Conservation (phyloP, 2,888 invertebrate species). For the Phrixothrix hirtus region DNA sequence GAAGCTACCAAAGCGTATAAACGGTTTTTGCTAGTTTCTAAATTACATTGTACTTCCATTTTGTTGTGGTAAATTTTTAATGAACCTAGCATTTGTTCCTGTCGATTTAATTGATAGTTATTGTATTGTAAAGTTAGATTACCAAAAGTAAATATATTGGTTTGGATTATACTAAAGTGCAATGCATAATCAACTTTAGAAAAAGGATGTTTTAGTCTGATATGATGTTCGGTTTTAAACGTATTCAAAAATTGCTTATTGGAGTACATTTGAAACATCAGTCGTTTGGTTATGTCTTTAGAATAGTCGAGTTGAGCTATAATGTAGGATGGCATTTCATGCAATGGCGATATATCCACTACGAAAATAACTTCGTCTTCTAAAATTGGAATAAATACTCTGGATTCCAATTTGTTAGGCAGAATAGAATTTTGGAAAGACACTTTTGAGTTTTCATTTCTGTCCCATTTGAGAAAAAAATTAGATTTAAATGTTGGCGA, state of each 20-base stretch:
- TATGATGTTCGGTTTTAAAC: constrained; percentile 25
- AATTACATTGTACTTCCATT: constrained; percentile 32
- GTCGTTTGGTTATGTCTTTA: constrained; percentile 21
- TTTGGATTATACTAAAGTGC: constrained; percentile 28
- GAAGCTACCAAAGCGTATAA: constrained; percentile 31
- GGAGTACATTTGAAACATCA: constrained; percentile 35
- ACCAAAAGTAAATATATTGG: constrained; percentile 28
- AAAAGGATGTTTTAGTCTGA: constrained; percentile 34
- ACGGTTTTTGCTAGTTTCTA: constrained; percentile 32
- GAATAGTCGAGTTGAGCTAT: constrained; percentile 34
- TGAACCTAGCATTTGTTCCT: constrained; percentile 33
- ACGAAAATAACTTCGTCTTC: constrained; percentile 30
- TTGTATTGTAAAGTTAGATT: constrained; percentile 32
- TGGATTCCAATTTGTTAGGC: constrained; percentile 29
- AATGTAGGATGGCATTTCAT: constrained; percentile 27
- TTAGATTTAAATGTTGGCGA: constrained; percentile 9
- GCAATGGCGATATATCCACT: constrained; percentile 27
- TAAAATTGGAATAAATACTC: constrained; percentile 24
- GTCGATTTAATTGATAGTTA: constrained; percentile 28
- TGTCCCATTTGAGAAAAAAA: constrained; percentile 29
- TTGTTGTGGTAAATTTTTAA: constrained; percentile 33
- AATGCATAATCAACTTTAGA: constrained; percentile 37
- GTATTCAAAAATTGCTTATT: constrained; percentile 21
- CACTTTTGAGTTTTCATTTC: constrained; percentile 11
- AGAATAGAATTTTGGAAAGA: constrained; percentile 19